Conservation (phyloP, 2,797 vertebrate genomes). For the Mus minutoides region DNA sequence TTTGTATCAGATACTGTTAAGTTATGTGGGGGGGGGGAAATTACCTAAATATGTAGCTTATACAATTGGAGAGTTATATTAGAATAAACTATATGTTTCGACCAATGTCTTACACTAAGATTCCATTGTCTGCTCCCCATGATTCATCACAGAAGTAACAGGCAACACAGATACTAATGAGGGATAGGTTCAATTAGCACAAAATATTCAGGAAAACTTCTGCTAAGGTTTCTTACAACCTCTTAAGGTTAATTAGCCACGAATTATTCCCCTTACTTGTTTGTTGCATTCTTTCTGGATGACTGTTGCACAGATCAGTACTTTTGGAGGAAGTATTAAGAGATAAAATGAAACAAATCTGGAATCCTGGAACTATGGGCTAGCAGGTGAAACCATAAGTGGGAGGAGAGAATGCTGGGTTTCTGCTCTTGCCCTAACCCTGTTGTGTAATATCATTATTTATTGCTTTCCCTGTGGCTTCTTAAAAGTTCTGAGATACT, state of each 20-base stretch:
- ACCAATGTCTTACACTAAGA: neutral
- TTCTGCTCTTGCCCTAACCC: neutral
- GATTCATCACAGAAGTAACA: neutral
- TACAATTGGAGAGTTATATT: neutral
- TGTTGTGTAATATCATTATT: neutral
- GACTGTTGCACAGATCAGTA: neutral
- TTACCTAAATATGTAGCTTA: neutral
- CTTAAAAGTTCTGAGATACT: constrained; percentile 29
- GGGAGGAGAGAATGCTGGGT: neutral
- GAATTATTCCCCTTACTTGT: constrained; percentile 11
- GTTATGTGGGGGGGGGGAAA: neutral
- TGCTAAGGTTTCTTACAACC: neutral
- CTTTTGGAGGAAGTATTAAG: neutral
- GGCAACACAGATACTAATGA: neutral
- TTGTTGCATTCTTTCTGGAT: constrained; percentile 50
- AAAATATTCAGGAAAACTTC: neutral
- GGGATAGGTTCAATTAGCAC: neutral
- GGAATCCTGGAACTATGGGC: neutral
- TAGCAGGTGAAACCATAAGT: neutral
- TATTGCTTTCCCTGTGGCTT: neutral
- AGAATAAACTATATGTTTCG: neutral
- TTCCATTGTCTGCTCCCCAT: neutral
- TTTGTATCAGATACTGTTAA: neutral
- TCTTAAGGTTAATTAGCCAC: constrained; percentile 16
- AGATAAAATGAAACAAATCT: neutral